Conservation (phyloP, 1,140 invertebrate genomes). For the Drosophila asahinai region DNA sequence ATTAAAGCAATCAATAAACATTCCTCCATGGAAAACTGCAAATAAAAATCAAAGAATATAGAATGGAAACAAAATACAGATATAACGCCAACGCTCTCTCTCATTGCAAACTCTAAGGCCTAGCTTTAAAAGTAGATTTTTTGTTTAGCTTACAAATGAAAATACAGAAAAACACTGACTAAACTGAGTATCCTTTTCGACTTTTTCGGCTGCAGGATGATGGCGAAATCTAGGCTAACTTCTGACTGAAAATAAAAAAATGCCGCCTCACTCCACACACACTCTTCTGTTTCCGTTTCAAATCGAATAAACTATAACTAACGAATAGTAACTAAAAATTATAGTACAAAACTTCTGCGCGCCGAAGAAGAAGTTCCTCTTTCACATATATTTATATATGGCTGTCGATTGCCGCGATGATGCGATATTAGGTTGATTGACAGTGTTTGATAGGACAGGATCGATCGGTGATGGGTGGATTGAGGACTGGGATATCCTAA, state of each 20-base stretch:
- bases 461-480: constrained; percentile 20
- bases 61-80: constrained; percentile 19
- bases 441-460: constrained; percentile 40
- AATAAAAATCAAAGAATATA: constrained; percentile 21
- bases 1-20: constrained; percentile 16
- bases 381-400: constrained; percentile 42
- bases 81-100: constrained; percentile 25
- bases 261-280: constrained; percentile 33
- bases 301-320: constrained; percentile 51
- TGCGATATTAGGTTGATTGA: constrained; percentile 38
- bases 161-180: constrained; percentile 58
- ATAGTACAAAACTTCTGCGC: constrained; percentile 49
- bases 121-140: constrained; percentile 16
- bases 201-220: constrained; percentile 38
- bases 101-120: constrained; percentile 25
- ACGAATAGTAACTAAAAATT: constrained; percentile 50
- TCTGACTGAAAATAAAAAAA: constrained; percentile 70
- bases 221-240: constrained; percentile 51
- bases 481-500: constrained; percentile 61
- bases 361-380: constrained; percentile 27
- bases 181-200: constrained; percentile 72
- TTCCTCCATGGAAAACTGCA: neutral
- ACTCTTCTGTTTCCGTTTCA: neutral
- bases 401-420: constrained; percentile 53
- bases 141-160: constrained; percentile 39